phyloP scores from a whole-genome alignment of 1,140 invertebrate species.

The Conus betulinus region DNA sequence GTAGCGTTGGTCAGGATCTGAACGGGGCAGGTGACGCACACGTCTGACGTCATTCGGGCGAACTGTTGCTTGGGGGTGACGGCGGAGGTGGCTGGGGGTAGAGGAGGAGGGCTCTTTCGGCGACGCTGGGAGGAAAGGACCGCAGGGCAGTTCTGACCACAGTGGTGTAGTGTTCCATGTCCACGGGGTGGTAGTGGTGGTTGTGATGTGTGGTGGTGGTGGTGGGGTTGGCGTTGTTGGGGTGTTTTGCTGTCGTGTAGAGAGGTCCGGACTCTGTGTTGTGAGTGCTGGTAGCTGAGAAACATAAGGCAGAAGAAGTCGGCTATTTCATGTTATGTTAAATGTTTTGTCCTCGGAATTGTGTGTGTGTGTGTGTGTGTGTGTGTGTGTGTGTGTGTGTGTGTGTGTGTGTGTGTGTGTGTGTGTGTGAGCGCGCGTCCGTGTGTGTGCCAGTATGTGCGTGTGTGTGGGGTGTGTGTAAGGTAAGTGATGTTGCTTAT shows the following conservation, averaged over 20 bases:
- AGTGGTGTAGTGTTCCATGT: constrained; percentile 52
- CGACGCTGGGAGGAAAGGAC: constrained; percentile 44
- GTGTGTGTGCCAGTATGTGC: too few species aligned
- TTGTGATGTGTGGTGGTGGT: not conserved
- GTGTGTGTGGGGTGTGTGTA: too few species aligned
- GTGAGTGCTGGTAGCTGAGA: not conserved
- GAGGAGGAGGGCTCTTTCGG: constrained; percentile 43
- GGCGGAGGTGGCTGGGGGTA: constrained; percentile 44
- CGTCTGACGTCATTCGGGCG: constrained; percentile 53
- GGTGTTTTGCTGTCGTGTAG: too few species aligned
- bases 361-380: too few species aligned
- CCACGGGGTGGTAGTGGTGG: constrained; percentile 44
- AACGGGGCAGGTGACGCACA: constrained; percentile 54
- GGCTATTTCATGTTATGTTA: too few species aligned
- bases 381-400: too few species aligned
- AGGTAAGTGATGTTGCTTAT: too few species aligned
- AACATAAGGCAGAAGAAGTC: too few species aligned
- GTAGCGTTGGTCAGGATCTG: constrained; percentile 46
- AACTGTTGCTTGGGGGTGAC: constrained; percentile 49
- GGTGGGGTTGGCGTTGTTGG: too few species aligned
- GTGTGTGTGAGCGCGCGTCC: too few species aligned
- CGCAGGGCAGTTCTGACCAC: constrained; percentile 44
- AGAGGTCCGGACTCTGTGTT: not conserved
- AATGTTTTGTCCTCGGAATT: too few species aligned
- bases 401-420: too few species aligned